These are phyloP conservation scores for Ondatra zibethicus DNA, from an alignment of 2,113 vertebrate genomes.

Conservation along the genomic window DNA sequence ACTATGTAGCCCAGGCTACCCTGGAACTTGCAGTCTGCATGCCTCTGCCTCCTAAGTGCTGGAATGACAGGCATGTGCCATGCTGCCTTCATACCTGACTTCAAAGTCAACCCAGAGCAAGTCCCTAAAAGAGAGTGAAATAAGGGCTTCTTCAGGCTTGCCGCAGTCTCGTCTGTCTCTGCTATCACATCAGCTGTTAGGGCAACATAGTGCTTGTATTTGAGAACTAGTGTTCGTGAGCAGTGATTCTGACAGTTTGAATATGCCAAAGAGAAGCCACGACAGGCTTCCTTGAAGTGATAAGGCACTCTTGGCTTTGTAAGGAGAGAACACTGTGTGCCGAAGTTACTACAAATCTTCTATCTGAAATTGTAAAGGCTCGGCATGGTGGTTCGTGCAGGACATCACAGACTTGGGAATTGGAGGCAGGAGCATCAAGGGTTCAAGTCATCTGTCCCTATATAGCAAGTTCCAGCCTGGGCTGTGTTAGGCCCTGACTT, in stretches of 20 bases:
- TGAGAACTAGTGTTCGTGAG: background rate
- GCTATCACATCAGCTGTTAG: background rate
- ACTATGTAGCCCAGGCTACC: background rate
- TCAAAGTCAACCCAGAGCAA: background rate
- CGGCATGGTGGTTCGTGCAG: background rate
- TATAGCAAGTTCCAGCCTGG: background rate
- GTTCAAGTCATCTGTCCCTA: background rate
- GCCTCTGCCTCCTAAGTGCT: background rate
- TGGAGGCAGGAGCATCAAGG: background rate
- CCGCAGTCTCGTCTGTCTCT: background rate
- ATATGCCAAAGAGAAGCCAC: background rate
- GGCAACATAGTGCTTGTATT: no score
- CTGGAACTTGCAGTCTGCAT: background rate
- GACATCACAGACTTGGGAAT: background rate
- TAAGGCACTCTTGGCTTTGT: background rate
- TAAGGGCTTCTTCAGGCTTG: background rate
- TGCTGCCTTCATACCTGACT: background rate
- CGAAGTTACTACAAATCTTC: background rate
- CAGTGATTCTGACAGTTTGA: background rate
- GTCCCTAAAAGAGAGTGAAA: background rate
- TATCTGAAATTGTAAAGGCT: background rate
- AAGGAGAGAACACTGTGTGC: background rate
- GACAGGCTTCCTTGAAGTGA: background rate
- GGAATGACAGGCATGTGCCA: background rate
- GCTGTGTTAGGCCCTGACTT: background rate